These are phyloP conservation scores for Spilogale gracilis DNA, from an alignment of 2,113 vertebrate species.

Conservation along the genomic window DNA sequence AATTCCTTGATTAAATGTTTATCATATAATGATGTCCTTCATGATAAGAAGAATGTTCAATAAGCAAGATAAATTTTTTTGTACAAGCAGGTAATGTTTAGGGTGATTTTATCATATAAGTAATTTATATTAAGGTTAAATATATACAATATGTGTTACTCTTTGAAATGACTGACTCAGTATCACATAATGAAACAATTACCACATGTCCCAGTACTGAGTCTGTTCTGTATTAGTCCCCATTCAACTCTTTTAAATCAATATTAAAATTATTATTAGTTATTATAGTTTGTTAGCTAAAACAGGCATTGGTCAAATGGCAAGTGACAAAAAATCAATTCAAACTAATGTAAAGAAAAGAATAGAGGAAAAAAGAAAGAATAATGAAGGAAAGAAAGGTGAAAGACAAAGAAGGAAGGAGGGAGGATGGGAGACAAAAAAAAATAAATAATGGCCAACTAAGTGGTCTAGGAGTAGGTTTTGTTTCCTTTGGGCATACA, in stretches of 20 bases:
- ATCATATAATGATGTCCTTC: constrained; percentile 15
- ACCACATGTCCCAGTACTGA: not conserved
- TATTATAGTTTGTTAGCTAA: not conserved
- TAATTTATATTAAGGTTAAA: not conserved
- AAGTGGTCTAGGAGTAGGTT: not conserved
- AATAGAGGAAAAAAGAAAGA: not conserved
- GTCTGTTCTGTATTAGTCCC: not conserved
- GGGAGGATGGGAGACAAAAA: not conserved
- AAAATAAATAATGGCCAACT: not conserved
- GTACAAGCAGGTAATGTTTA: not conserved
- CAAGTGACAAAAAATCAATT: not conserved
- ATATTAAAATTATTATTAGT: constrained; percentile 2
- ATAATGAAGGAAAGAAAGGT: not conserved
- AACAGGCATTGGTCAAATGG: not conserved
- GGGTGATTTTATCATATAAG: not conserved
- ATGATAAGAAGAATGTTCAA: constrained; percentile 8
- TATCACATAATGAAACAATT: not conserved
- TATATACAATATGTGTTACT: not conserved
- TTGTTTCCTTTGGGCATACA: not conserved
- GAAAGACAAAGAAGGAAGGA: not conserved
- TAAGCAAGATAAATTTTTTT: constrained; percentile 40
- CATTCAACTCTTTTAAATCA: not conserved
- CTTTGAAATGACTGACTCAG: not conserved
- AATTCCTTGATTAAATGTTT: constrained; percentile 33
- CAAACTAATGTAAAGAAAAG: not conserved